Evolutionary conservation across 2,888 invertebrate species (phyloP).

Genomic region (Drosophila atripex): DNA sequence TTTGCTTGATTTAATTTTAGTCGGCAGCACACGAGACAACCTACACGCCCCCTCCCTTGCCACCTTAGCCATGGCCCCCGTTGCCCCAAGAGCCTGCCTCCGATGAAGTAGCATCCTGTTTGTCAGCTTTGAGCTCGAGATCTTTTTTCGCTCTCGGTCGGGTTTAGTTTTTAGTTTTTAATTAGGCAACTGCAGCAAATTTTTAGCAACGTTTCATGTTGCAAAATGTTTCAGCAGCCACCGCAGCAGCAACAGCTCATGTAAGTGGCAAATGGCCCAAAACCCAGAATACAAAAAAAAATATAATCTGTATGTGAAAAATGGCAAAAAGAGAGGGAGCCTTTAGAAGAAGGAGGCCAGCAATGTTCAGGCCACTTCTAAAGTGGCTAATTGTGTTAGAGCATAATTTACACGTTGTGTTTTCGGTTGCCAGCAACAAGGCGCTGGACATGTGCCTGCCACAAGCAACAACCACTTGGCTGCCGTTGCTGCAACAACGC

Average conservation of each 20-base stretch:
- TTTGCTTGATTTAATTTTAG: slow-evolving; percentile 78
- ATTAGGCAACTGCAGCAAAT: slow-evolving; percentile 72
- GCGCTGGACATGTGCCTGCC: slow-evolving; percentile 71
- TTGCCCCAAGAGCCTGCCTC: not conserved
- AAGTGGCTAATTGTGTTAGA: slow-evolving; percentile 79
- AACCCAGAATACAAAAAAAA: slow-evolving; percentile 29
- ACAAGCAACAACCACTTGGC: slow-evolving; percentile 51
- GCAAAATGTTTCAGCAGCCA: slow-evolving; percentile 59
- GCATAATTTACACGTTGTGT: slow-evolving; percentile 79
- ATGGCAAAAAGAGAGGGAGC: slow-evolving; percentile 24
- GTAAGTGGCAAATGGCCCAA: slow-evolving; percentile 72
- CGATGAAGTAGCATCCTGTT: slow-evolving; percentile 68
- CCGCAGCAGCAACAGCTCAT: slow-evolving; percentile 46
- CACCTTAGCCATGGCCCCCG: not conserved
- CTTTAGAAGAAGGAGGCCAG: slow-evolving; percentile 40
- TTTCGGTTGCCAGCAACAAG: slow-evolving; percentile 73
- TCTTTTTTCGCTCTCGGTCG: slow-evolving; percentile 18
- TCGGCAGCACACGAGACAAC: slow-evolving; percentile 75
- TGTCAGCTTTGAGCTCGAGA: slow-evolving; percentile 41
- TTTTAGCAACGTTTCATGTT: slow-evolving; percentile 70
- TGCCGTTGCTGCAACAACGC: slow-evolving; percentile 36
- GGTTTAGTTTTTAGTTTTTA: slow-evolving; percentile 56
- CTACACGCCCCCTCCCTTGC: slow-evolving; percentile 44
- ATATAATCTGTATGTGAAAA: slow-evolving; percentile 11
- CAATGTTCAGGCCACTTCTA: slow-evolving; percentile 64